phyloP scores from a whole-genome alignment of 2,797 vertebrate species.

The Protosalanx chinensis region DNA sequence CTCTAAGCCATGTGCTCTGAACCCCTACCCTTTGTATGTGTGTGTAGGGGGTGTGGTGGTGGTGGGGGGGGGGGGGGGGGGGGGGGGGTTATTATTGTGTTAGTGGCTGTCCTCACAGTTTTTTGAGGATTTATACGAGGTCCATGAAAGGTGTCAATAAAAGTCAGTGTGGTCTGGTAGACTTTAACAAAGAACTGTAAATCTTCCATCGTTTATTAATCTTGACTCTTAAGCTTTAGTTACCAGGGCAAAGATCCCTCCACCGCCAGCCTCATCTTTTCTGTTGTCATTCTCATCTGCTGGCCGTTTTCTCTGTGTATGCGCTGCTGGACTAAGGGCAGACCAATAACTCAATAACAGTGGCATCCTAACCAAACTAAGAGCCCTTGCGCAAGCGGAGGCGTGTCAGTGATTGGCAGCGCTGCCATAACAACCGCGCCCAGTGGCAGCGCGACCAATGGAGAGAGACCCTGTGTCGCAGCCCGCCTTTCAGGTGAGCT shows the following conservation, averaged over 20 bases:
- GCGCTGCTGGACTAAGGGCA: background rate
- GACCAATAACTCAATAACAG: background rate
- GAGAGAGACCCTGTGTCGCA: conserved; percentile 67
- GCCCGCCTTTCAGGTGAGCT: conserved; percentile 64
- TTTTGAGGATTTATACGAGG: background rate
- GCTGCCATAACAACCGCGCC: conserved; percentile 84
- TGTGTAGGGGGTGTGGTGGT: background rate
- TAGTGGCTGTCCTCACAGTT: background rate
- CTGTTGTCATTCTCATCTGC: background rate
- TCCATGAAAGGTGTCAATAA: background rate
- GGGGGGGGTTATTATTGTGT: background rate
- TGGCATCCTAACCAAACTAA: background rate
- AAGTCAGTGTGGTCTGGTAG: background rate
- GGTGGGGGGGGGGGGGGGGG: too few relatives aligned
- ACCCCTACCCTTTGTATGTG: background rate
- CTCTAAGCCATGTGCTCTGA: conserved; percentile 1
- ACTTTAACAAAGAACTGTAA: too few relatives aligned
- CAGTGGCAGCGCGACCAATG: conserved; percentile 86
- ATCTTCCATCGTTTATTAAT: too few relatives aligned
- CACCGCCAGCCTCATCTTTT: background rate
- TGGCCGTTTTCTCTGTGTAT: background rate
- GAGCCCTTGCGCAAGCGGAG: conserved; percentile 8
- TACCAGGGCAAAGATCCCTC: background rate
- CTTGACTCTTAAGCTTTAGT: too few relatives aligned
- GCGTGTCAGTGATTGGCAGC: conserved; percentile 89